phyloP scores from a whole-genome alignment of 2,888 invertebrate genomes.

The Aromia moschata region DNA sequence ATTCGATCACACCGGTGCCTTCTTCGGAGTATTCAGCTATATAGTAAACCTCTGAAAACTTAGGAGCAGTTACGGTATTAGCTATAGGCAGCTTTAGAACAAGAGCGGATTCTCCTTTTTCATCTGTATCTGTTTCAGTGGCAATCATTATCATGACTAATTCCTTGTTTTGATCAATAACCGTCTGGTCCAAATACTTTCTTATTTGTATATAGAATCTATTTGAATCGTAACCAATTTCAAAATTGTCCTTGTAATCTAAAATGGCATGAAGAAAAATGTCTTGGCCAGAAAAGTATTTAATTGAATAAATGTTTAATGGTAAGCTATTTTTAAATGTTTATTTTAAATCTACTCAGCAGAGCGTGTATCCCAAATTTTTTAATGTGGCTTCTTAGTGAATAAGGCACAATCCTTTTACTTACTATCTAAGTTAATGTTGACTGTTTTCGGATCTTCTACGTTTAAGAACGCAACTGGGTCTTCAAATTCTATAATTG shows the following conservation, averaged over 20 bases:
- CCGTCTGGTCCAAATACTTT: slow-evolving; percentile 13
- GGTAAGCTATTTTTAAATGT: no score
- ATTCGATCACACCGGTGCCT: slow-evolving; percentile 14
- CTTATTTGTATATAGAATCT: background rate
- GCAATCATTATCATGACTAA: slow-evolving; percentile 7
- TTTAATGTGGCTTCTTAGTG: no score
- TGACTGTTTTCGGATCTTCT: slow-evolving; percentile 1
- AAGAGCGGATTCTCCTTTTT: slow-evolving; percentile 1
- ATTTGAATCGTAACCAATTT: background rate
- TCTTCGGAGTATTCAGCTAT: slow-evolving; percentile 11
- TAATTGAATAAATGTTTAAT: no score
- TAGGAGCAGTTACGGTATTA: background rate
- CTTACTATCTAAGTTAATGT: slow-evolving; percentile 29
- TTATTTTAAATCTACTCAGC: no score
- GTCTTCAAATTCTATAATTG: background rate
- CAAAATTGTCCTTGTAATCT: background rate
- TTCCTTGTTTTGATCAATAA: slow-evolving; percentile 6
- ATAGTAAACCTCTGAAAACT: slow-evolving; percentile 26
- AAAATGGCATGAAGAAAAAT: no score
- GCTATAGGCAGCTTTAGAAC: slow-evolving; percentile 10
- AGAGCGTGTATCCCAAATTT: no score
- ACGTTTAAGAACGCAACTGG: background rate
- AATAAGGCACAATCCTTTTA: no score
- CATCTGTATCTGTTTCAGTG: background rate
- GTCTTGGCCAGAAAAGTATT: no score